Conservation (phyloP, 2,113 vertebrate species). For the Anhinga anhinga region DNA sequence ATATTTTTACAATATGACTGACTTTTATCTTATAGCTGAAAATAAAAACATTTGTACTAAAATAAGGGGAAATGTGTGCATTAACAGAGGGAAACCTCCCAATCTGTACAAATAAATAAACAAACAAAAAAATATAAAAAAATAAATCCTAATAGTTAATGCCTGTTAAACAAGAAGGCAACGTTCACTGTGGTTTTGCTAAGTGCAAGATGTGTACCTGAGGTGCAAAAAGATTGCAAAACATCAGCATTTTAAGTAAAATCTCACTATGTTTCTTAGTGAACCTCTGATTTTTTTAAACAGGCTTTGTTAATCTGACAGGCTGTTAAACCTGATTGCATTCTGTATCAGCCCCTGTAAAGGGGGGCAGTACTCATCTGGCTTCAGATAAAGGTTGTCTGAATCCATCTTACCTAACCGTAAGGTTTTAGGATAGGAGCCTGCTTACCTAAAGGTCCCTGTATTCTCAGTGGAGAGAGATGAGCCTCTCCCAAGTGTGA, state of each 20-base stretch:
- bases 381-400: not conserved
- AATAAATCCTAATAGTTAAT: not conserved
- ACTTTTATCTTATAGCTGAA: constrained; percentile 25
- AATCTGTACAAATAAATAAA: constrained; percentile 38
- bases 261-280: not conserved
- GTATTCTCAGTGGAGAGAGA: not conserved
- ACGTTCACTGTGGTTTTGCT: not conserved
- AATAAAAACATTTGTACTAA: constrained; percentile 51
- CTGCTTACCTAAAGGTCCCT: not conserved
- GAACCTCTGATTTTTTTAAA: not conserved
- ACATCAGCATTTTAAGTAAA: not conserved
- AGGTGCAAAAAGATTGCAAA: not conserved
- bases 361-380: not conserved
- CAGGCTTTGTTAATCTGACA: not conserved
- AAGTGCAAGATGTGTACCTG: not conserved
- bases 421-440: not conserved
- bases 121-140: not conserved
- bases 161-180: constrained; percentile 11
- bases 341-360: not conserved
- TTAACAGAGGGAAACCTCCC: constrained; percentile 28
- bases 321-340: not conserved
- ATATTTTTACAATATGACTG: constrained; percentile 25
- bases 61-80: constrained; percentile 9
- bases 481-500: not conserved
- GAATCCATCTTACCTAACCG: not conserved